Conservation (phyloP, 1,140 invertebrate species). For the Reticulitermes speratus region DNA sequence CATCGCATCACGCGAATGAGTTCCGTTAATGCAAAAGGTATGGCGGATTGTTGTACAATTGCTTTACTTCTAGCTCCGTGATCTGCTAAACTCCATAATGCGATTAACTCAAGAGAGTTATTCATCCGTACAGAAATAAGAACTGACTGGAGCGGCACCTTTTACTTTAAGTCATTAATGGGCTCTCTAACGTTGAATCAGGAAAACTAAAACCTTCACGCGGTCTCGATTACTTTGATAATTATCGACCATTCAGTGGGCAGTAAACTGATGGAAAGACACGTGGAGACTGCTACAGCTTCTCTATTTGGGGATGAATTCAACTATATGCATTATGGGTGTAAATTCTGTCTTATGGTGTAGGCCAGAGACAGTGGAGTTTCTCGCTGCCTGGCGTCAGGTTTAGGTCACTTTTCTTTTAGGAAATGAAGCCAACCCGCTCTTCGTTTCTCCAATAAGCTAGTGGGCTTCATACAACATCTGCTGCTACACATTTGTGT, state of each 20-base stretch:
- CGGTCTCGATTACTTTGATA: not conserved
- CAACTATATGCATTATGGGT: no score
- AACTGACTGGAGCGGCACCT: not conserved
- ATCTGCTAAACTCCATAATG: not conserved
- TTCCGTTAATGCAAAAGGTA: not conserved
- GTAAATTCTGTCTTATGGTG: no score
- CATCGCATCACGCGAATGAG: not conserved
- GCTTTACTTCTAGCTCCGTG: not conserved
- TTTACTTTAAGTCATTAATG: not conserved
- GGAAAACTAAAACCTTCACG: not conserved
- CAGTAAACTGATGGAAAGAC: not conserved
- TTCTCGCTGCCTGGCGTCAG: no score
- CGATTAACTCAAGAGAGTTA: not conserved
- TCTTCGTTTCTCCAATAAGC: no score
- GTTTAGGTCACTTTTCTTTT: no score
- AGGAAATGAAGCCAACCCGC: no score
- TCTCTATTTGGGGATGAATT: not conserved
- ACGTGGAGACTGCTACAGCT: not conserved
- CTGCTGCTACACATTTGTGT: no score
- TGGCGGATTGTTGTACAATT: not conserved
- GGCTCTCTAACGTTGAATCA: not conserved
- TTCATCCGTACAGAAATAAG: not conserved
- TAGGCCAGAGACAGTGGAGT: no score
- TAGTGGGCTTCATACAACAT: no score
- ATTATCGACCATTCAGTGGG: not conserved